Percentiles rank a stretch among this genome's conserved stretches.
phyloP scores from a whole-genome alignment of 2,888 invertebrate genomes.

The Polydrusus cervinus region DNA sequence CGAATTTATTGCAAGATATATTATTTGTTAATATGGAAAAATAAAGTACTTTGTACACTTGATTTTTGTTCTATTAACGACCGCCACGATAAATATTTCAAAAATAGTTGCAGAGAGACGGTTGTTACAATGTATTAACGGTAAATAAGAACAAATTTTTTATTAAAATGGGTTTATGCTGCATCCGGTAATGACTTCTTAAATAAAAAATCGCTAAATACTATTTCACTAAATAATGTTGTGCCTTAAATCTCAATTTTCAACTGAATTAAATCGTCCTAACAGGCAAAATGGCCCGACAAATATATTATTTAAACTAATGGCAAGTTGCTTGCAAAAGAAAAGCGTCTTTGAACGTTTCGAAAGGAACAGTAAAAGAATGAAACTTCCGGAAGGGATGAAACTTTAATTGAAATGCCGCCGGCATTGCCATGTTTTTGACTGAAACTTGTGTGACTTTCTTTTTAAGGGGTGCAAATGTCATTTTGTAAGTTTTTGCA shows the following conservation, averaged over 20 bases:
- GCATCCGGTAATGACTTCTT: too few species aligned
- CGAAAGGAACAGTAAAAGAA: slow-evolving; percentile 38
- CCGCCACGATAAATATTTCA: too few species aligned
- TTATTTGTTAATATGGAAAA: too few species aligned
- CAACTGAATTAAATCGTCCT: slow-evolving; percentile 27
- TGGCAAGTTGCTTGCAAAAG: slow-evolving; percentile 35
- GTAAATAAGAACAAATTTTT: too few species aligned
- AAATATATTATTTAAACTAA: slow-evolving; percentile 39
- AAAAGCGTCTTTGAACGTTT: slow-evolving; percentile 35
- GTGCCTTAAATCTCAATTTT: slow-evolving; percentile 29
- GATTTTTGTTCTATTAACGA: too few species aligned
- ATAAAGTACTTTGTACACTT: too few species aligned
- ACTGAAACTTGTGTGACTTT: slow-evolving; percentile 54
- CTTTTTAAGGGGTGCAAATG: slow-evolving; percentile 34
- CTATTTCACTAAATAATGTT: too few species aligned
- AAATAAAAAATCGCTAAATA: too few species aligned
- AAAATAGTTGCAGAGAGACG: too few species aligned
- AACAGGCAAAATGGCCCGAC: slow-evolving; percentile 21
- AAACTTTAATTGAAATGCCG: slow-evolving; percentile 68
- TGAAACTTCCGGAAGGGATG: slow-evolving; percentile 54
- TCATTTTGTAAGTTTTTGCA: slow-evolving; percentile 22
- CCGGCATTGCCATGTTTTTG: slow-evolving; percentile 65
- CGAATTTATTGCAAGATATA: too few species aligned
- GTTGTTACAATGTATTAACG: too few species aligned
- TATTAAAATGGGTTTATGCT: too few species aligned